A percentile compares a stretch with the other conserved stretches of the same genome.
phyloP scores from a whole-genome alignment of 2,888 invertebrate species.

The Teleogryllus oceanicus region DNA sequence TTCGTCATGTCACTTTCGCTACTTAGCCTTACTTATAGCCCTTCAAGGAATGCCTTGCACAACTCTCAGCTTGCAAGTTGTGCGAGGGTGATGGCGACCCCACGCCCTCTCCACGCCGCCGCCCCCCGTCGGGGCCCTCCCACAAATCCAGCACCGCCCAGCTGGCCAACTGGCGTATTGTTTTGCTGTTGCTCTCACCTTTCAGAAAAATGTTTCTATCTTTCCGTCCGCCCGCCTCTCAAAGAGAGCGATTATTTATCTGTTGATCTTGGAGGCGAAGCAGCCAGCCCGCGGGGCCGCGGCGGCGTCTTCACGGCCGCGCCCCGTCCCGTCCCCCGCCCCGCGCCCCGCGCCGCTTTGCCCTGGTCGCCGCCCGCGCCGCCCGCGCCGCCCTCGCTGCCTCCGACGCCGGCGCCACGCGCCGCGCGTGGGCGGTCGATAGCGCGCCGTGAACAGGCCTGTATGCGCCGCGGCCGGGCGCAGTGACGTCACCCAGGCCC shows the following conservation, averaged over 20 bases:
- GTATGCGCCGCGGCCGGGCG: constrained; percentile 18
- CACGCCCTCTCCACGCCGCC: no score
- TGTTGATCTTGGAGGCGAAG: not conserved
- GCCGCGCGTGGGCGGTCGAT: constrained; percentile 8
- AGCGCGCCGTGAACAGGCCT: not conserved
- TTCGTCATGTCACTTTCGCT: no score
- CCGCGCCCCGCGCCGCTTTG: not conserved
- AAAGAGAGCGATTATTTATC: no score
- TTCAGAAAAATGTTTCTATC: not conserved
- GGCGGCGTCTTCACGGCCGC: not conserved
- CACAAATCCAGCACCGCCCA: no score
- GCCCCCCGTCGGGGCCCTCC: no score
- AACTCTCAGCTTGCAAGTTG: no score
- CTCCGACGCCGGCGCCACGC: not conserved
- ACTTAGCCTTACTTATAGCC: no score
- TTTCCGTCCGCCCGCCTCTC: no score
- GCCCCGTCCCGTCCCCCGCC: not conserved
- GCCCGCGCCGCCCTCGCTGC: not conserved
- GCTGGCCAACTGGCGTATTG: no score
- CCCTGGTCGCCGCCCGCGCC: not conserved
- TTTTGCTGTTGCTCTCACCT: not conserved
- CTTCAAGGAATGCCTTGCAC: no score
- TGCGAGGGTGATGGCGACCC: no score
- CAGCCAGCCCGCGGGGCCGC: not conserved
- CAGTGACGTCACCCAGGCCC: not conserved